Conservation (phyloP, 1,140 invertebrate species). For the Diabrotica undecimpunctata region DNA sequence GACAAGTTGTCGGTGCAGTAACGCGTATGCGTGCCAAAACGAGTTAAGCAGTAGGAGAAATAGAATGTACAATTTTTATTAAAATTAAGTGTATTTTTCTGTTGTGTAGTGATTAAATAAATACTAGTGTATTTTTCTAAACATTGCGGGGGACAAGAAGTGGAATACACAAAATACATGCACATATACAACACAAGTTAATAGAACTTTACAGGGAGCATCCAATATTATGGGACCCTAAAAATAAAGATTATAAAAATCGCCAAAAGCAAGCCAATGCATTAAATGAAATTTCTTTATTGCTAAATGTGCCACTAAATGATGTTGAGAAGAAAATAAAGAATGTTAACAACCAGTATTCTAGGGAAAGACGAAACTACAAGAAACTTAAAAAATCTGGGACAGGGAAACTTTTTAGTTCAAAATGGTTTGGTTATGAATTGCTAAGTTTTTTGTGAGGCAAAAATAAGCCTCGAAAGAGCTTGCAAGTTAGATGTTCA, state of each 20-base stretch:
- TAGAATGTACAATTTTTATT: too few species aligned
- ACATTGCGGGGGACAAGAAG: too few species aligned
- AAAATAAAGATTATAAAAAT: constrained; percentile 10
- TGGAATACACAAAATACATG: constrained; percentile 16
- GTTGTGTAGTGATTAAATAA: too few species aligned
- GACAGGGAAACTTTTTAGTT: constrained; percentile 8
- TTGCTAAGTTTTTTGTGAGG: too few species aligned
- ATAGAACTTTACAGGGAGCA: constrained; percentile 14
- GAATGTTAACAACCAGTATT: constrained; percentile 21
- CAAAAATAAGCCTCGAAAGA: too few species aligned
- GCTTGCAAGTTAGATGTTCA: too few species aligned
- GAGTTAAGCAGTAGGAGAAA: too few species aligned
- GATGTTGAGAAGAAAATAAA: constrained; percentile 22
- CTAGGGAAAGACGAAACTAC: constrained; percentile 18
- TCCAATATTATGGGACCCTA: constrained; percentile 13
- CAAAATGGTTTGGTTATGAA: not conserved
- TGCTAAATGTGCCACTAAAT: constrained; percentile 20
- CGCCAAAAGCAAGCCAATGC: constrained; percentile 12
- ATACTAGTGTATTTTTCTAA: too few species aligned
- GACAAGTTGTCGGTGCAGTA: too few species aligned
- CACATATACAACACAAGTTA: too few species aligned
- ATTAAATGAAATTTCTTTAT: constrained; percentile 11
- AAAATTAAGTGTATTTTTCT: too few species aligned
- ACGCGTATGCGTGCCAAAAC: too few species aligned
- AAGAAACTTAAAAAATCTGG: constrained; percentile 16